Base-by-base conservation (phyloP, 2,888 invertebrate species). In the Plebejus melissa region DNA sequence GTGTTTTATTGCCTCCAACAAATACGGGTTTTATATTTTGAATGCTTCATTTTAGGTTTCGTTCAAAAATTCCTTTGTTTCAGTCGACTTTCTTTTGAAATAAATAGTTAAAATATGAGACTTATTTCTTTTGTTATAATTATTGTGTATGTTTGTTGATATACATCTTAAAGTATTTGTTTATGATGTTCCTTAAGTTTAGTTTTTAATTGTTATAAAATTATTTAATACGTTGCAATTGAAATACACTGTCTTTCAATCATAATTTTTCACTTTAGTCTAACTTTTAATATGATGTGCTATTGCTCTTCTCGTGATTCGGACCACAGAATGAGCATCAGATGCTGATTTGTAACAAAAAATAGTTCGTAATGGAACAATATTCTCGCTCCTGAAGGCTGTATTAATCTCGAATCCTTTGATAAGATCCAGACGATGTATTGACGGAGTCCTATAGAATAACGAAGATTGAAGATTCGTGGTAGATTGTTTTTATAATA, bases 401-500 rank as follows among this genome's bases (percentile, higher is more conserved):
- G 60, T 65, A 32, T 65, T 65, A 65, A 65, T 65, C 28, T 28
- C 60, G 28, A 22, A 60, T 7, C 60, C 32, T 65, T 65, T 32
- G 32, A 65, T 65, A 32, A 65, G 32, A 32, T 65, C 65, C 65
- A 36, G 65, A 4, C 65, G 65, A 65, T 32, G 65, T 11, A 36
- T 32, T 32, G 32, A 36, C 65, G 65, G 28, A 16, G 13, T 32
- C 36, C 32, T 65, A 65, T 16, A 36, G 65, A 65, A 36, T 28
- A 11, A 28, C 65, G 13, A 28, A 65, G 65, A 65, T 65, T 65
- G 32, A 65, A 65, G 13, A 11, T 36, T 65, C 16, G 13, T 6
- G 13, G 65, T 32, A 16, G 65, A 65, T 32, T 65, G 65, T 65
- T 65, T 65, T 65, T 65, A 65, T 32, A 65, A 36, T 65, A 65